Evolutionary conservation across 92 coral and sea anemone species (phyloP), one percentile per base, ranked within the genome.

Genomic region (Chrysogorgia sp.): DNA sequence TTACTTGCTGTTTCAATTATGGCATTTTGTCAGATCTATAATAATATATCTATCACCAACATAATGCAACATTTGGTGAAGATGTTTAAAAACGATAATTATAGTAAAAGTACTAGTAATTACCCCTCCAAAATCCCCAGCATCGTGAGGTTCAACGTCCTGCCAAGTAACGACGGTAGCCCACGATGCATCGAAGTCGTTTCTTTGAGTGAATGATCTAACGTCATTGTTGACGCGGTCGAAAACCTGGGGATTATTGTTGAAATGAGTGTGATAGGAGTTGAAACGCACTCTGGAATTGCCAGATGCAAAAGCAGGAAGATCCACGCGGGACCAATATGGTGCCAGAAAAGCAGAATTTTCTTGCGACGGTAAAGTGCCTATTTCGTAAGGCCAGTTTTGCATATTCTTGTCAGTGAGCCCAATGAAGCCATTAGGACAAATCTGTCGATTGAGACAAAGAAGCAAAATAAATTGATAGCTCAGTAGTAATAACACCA

Each of bases 351-450:
- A 28, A 26, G 63, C 8, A 34, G 50, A 57, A 8, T 26, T 23
- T 29, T 45, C 7, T 5, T 69, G 76, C 30, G 26, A 10, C 7
- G 10, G 5, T 29, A 28, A 19, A 30, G 48, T 71, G 14, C 78
- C 78, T 14, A 43, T 48, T 21, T 50, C 52, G 19, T 29, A 50
- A 30, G 78, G 78, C 59, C 58, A 71, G 33, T 50, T 15, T 71
- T 71, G 78, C 37, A 48, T 45, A 34, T 45, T n/a, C 12, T 32
- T 30, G 29, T 71, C 58, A 7, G 19, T 71, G 7, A 71, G 30
- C 21, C 50, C 40, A 17, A 71, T 71, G 9, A 28, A 21, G 6
- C 78, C 78, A 53, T 71, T 71, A 1, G 78, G 63, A 71, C 78
- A 71, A 26, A 71, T 71, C 78, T 71, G n/a, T n/a, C n/a, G n/a